Conservation (phyloP, 1,140 invertebrate genomes). For the Agraylea sexmaculata region DNA sequence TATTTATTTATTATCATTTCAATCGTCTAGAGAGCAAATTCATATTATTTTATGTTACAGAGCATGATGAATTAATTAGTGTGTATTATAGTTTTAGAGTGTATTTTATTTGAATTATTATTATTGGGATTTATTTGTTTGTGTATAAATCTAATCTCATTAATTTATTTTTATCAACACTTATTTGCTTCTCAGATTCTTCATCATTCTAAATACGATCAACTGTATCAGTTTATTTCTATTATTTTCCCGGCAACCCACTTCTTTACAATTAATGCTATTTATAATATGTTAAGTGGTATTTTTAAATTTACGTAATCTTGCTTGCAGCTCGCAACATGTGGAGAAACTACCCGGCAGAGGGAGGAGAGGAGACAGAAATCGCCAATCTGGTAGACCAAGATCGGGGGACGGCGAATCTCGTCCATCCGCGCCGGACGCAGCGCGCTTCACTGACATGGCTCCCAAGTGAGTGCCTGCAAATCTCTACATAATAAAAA, state of each 20-base stretch:
- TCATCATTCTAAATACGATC: constrained; percentile 2
- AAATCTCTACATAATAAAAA: too few species aligned
- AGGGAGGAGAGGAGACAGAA: constrained; percentile 13
- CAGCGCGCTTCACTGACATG: constrained; percentile 58
- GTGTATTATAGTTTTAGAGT: constrained; percentile 2
- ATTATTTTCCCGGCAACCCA: neutral
- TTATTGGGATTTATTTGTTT: constrained; percentile 6
- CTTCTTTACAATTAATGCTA: neutral
- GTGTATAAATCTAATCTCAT: constrained; percentile 2
- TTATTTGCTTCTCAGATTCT: neutral
- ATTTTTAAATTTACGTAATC: neutral
- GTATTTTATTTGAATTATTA: constrained; percentile 3
- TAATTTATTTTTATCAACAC: constrained; percentile 2
- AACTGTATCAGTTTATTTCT: neutral
- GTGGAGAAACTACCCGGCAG: constrained; percentile 27
- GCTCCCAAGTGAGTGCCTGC: constrained; percentile 59
- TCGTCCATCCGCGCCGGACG: constrained; percentile 27
- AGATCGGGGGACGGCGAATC: constrained; percentile 28
- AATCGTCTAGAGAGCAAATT: too few species aligned
- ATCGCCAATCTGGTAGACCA: constrained; percentile 26
- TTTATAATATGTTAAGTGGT: too few species aligned
- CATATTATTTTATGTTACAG: too few species aligned
- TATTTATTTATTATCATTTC: too few species aligned
- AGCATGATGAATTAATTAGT: constrained; percentile 2
- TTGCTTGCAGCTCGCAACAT: constrained; percentile 15